Percentiles rank a stretch among this genome's conserved stretches.
Conservation (phyloP, 2,888 invertebrate species). For the Anodontia alba region DNA sequence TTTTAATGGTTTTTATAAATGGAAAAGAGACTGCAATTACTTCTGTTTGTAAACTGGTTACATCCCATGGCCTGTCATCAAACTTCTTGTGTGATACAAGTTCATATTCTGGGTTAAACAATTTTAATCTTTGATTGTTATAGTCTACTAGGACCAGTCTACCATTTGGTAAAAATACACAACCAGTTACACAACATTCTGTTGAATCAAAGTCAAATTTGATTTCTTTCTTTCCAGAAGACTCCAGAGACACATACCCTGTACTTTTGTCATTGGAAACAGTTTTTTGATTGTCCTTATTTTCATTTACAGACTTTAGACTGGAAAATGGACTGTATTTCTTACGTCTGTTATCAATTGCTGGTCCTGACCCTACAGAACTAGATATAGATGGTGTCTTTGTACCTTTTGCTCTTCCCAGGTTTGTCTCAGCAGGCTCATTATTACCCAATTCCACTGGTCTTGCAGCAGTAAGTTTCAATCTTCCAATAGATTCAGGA, state of each 20-base stretch:
- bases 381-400: background rate
- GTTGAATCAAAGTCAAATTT: conserved; percentile 26
- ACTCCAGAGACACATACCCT: conserved; percentile 28
- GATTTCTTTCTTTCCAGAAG: conserved; percentile 48
- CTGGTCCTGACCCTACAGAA: background rate
- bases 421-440: background rate
- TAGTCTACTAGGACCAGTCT: conserved; percentile 52
- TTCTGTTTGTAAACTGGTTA: conserved; percentile 36
- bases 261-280: no score
- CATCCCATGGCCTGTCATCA: conserved; percentile 52
- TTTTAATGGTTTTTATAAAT: conserved; percentile 39
- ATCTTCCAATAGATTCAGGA: conserved; percentile 44
- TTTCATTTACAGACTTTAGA: background rate
- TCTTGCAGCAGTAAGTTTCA: conserved; percentile 29
- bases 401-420: background rate
- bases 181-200: conserved; percentile 43
- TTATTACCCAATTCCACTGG: background rate
- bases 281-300: background rate
- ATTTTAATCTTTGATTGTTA: conserved; percentile 50
- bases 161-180: conserved; percentile 50
- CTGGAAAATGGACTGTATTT: background rate
- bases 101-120: conserved; percentile 42
- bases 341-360: background rate
- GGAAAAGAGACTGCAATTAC: conserved; percentile 50
- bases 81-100: conserved; percentile 32